Evolutionary conservation across 1,140 invertebrate genomes (phyloP).

Genomic region (Nasonia giraulti): DNA sequence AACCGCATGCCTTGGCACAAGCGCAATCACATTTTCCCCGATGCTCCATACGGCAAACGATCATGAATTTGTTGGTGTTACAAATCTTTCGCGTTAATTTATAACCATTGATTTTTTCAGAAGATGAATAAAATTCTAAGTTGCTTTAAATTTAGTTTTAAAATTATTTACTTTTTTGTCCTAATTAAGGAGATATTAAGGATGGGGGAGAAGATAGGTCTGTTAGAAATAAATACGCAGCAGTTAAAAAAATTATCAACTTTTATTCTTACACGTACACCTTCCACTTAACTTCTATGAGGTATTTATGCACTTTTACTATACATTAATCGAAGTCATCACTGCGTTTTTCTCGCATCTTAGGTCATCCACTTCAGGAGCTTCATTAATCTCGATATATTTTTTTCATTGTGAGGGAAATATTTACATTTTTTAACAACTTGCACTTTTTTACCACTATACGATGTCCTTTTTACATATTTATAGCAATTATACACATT

Average conservation of each 20-base stretch:
- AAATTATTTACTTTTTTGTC: too few relatives aligned
- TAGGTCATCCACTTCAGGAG: conserved; percentile 10
- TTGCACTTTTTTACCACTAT: conserved; percentile 28
- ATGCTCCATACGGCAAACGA: conserved; percentile 57
- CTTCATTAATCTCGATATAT: conserved; percentile 10
- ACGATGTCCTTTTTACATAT: conserved; percentile 47
- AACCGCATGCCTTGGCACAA: conserved; percentile 59
- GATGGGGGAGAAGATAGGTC: background rate
- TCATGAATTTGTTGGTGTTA: background rate
- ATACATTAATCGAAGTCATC: conserved; percentile 42
- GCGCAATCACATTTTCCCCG: background rate
- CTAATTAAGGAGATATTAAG: too few relatives aligned
- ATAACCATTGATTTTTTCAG: background rate
- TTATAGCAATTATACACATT: conserved; percentile 41
- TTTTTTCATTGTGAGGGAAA: conserved; percentile 20
- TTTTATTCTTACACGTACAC: conserved; percentile 49
- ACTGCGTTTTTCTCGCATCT: conserved; percentile 23
- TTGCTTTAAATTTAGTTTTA: background rate
- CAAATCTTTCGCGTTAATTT: conserved; percentile 29
- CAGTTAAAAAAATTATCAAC: conserved; percentile 44
- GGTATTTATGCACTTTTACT: conserved; percentile 44
- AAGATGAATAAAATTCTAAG: background rate
- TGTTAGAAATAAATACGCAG: conserved; percentile 29
- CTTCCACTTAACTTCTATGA: conserved; percentile 48
- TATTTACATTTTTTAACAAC: conserved; percentile 48